phyloP scores from a whole-genome alignment of 2,113 vertebrate genomes.

The Trogon surrucura region DNA sequence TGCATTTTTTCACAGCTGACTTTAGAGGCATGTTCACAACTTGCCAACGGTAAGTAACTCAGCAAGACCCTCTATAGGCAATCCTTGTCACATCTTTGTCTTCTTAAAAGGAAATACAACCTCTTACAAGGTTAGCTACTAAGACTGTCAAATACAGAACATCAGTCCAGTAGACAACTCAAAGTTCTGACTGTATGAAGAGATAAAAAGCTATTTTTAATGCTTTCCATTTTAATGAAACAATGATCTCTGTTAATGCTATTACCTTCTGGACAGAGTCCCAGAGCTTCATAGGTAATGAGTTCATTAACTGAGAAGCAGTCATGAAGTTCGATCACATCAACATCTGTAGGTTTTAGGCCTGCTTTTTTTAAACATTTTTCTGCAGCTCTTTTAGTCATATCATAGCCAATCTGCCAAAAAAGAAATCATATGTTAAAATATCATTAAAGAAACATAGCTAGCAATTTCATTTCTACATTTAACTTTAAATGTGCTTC shows the following conservation, averaged over 20 bases:
- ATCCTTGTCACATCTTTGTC: not conserved
- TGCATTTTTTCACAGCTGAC: not conserved
- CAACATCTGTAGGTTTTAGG: slow-evolving; percentile 83
- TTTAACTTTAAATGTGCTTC: not conserved
- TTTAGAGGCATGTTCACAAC: not conserved
- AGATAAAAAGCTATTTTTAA: not conserved
- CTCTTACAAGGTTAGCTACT: not conserved
- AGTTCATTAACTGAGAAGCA: slow-evolving; percentile 96
- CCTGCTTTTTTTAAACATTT: slow-evolving; percentile 83
- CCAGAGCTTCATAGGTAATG: slow-evolving; percentile 94
- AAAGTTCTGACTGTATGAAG: not conserved
- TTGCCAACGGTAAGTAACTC: not conserved
- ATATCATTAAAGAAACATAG: not conserved
- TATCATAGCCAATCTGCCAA: slow-evolving; percentile 90
- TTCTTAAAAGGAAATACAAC: not conserved
- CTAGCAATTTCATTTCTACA: not conserved
- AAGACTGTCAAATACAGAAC: not conserved
- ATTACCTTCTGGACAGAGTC: slow-evolving; percentile 91
- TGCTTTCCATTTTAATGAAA: not conserved
- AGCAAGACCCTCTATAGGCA: not conserved
- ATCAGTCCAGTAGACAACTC: not conserved
- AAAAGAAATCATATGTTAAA: not conserved
- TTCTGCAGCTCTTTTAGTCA: slow-evolving; percentile 85
- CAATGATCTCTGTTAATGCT: not conserved
- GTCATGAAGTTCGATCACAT: slow-evolving; percentile 96